These are phyloP conservation scores for Eupithecia tripunctaria DNA, from an alignment of 2,888 invertebrate species.

Conservation along the genomic window DNA sequence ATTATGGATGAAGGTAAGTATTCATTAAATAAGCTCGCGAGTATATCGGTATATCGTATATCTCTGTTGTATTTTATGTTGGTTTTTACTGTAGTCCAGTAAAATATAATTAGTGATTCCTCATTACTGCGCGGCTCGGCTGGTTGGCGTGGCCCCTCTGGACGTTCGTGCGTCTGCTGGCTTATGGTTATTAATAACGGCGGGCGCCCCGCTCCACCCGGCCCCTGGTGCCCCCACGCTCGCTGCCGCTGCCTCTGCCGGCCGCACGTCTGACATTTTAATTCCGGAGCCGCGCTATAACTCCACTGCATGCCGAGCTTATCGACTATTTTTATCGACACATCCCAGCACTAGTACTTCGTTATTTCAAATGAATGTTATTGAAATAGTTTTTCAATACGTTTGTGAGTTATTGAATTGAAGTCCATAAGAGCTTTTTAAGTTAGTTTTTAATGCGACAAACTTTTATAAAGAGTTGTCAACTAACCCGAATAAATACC, in stretches of 20 bases:
- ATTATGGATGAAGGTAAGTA: constrained; percentile 39
- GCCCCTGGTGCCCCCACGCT: constrained; percentile 54
- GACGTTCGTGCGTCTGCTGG: constrained; percentile 84
- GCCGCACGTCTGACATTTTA: constrained; percentile 84
- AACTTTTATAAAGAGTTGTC: not conserved
- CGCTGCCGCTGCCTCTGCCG: constrained; percentile 68
- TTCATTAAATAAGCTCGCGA: constrained; percentile 44
- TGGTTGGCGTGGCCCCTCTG: constrained; percentile 79
- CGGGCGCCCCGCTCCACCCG: constrained; percentile 64
- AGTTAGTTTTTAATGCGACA: not conserved
- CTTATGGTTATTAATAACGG: constrained; percentile 85
- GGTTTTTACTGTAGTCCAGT: constrained; percentile 79
- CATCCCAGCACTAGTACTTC: constrained; percentile 60
- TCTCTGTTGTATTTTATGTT: constrained; percentile 66
- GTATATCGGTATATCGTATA: constrained; percentile 49
- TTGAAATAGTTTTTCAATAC: constrained; percentile 15
- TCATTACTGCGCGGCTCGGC: constrained; percentile 77
- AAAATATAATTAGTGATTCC: constrained; percentile 85
- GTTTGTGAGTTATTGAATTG: not conserved
- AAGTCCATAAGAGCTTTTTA: not conserved
- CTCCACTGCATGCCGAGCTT: constrained; percentile 66
- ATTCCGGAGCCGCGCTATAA: constrained; percentile 78
- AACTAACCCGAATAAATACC: not conserved
- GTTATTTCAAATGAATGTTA: constrained; percentile 52
- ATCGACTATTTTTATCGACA: constrained; percentile 78